phyloP scores from a whole-genome alignment of 2,888 invertebrate species.

The Dryomyza anilis region DNA sequence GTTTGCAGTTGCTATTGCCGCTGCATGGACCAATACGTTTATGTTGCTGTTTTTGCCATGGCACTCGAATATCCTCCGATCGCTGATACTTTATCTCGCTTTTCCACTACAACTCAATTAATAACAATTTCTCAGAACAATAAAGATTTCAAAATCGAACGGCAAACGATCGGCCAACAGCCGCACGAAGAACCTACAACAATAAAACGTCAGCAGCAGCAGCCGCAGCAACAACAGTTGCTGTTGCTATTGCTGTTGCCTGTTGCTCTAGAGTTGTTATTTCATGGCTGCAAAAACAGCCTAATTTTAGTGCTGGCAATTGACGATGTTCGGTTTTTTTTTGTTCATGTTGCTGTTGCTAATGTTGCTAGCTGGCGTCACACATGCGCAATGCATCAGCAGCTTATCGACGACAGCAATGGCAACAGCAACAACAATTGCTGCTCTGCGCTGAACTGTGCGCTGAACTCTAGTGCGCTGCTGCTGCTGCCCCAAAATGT shows the following conservation, averaged over 20 bases:
- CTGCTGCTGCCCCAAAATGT: slow-evolving; percentile 5
- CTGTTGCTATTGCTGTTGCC: too few relatives aligned
- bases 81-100: slow-evolving; percentile 39
- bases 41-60: neutral
- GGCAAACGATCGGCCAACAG: neutral
- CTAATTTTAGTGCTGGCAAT: neutral
- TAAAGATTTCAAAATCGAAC: slow-evolving; percentile 42
- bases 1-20: neutral
- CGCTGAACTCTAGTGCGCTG: slow-evolving; percentile 24
- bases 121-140: slow-evolving; percentile 60
- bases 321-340: too few relatives aligned
- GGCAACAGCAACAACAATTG: slow-evolving; percentile 2
- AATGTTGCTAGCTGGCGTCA: neutral
- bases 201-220: neutral
- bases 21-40: neutral
- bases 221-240: neutral
- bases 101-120: slow-evolving; percentile 55
- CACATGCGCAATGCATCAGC: slow-evolving; percentile 11
- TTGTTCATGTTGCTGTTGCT: neutral
- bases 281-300: neutral
- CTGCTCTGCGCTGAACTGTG: slow-evolving; percentile 21
- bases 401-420: slow-evolving; percentile 16
- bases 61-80: slow-evolving; percentile 27
- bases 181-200: neutral
- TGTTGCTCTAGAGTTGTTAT: too few relatives aligned